Percentiles rank a stretch among this genome's conserved stretches.
Conservation (phyloP, 2,888 invertebrate species). For the Hemistola chrysoprasaria region DNA sequence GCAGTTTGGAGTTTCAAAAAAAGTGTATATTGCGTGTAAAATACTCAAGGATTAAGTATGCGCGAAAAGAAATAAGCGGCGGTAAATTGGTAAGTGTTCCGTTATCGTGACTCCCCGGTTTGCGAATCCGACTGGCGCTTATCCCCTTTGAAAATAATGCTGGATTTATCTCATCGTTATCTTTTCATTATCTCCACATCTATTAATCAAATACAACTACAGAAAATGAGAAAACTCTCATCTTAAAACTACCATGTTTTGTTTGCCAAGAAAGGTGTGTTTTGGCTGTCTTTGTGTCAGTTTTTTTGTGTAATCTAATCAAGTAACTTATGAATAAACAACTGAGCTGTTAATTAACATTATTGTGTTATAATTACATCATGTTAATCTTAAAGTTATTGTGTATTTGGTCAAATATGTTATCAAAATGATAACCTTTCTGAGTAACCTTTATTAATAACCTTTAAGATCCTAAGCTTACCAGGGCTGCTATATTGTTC, state of each 20-base stretch:
- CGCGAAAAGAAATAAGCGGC: slow-evolving; percentile 15
- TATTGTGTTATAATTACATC: slow-evolving; percentile 34
- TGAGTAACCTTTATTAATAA: too few species aligned
- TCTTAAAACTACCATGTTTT: slow-evolving; percentile 57
- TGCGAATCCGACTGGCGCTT: slow-evolving; percentile 24
- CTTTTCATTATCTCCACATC: slow-evolving; percentile 64
- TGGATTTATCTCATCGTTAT: slow-evolving; percentile 68
- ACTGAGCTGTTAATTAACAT: slow-evolving; percentile 1
- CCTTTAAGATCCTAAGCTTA: slow-evolving; percentile 33
- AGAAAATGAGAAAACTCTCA: slow-evolving; percentile 37
- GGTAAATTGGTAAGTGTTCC: slow-evolving; percentile 39
- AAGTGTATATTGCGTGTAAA: slow-evolving; percentile 22
- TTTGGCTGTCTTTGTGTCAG: slow-evolving; percentile 35
- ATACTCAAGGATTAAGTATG: slow-evolving; percentile 8
- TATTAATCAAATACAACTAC: slow-evolving; percentile 53
- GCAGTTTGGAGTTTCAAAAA: slow-evolving; percentile 40
- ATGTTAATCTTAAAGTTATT: slow-evolving; percentile 20
- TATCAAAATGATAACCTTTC: slow-evolving; percentile 44
- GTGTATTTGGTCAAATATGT: slow-evolving; percentile 16
- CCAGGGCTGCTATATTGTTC: not conserved
- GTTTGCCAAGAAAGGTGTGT: slow-evolving; percentile 64
- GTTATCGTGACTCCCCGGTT: slow-evolving; percentile 22
- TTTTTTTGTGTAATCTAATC: slow-evolving; percentile 6
- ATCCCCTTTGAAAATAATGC: slow-evolving; percentile 40
- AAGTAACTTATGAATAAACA: not conserved